Evolutionary conservation across 2,113 vertebrate genomes (phyloP).

Genomic region (Leptocoma aspasia): DNA sequence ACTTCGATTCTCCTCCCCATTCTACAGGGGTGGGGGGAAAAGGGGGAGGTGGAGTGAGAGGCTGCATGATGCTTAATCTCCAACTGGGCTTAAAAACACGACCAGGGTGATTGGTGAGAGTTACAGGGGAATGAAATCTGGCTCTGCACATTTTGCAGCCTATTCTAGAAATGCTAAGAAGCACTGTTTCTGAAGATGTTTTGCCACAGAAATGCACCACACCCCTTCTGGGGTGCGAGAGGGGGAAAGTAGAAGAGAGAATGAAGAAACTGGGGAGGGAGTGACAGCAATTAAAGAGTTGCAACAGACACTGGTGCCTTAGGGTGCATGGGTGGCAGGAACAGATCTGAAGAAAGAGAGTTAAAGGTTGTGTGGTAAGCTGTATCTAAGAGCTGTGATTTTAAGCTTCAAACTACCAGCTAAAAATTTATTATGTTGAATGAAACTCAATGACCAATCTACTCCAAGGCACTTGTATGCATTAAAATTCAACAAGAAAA

Average conservation of each 20-base stretch:
- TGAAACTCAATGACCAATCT: neutral
- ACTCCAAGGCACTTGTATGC: neutral
- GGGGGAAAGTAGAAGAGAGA: neutral
- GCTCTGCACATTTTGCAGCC: neutral
- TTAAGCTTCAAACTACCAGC: neutral
- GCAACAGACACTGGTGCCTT: slow-evolving; percentile 20
- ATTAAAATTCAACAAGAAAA: slow-evolving; percentile 1
- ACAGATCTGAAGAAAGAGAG: neutral
- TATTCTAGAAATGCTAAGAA: neutral
- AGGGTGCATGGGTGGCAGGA: neutral
- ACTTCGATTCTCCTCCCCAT: neutral
- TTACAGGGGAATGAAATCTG: neutral
- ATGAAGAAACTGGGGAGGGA: neutral
- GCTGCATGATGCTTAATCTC: neutral
- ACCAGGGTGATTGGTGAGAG: neutral
- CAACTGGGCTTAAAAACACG: neutral
- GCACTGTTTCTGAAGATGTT: neutral
- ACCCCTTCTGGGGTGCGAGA: neutral
- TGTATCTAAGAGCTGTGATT: neutral
- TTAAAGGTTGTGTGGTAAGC: neutral
- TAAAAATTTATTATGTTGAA: neutral
- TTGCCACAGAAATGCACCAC: neutral
- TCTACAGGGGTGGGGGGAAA: neutral
- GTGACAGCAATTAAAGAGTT: slow-evolving; percentile 11
- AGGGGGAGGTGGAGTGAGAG: neutral